Evolutionary conservation across 2,797 vertebrate genomes (phyloP).

Genomic region (Fistularia tabacaria): DNA sequence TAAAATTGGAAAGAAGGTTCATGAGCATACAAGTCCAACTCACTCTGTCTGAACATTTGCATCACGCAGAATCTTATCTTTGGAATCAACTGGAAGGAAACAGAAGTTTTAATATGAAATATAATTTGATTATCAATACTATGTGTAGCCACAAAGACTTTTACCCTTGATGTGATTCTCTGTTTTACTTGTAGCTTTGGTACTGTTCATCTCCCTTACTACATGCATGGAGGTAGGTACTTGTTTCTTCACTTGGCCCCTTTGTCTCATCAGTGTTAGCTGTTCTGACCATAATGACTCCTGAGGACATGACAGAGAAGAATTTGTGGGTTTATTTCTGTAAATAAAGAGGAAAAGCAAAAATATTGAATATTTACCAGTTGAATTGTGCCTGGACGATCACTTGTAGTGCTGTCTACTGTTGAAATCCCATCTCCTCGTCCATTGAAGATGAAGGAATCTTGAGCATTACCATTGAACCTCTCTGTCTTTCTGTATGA

Average conservation of each 20-base stretch:
- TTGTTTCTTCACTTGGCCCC: constrained; percentile 21
- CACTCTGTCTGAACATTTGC: constrained; percentile 70
- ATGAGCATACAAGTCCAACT: constrained; percentile 35
- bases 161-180: constrained; percentile 30
- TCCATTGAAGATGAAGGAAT: constrained; percentile 38
- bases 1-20: background rate
- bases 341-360: background rate
- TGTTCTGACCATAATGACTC: constrained; percentile 50
- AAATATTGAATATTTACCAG: constrained; percentile 54
- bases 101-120: background rate
- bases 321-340: background rate
- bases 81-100: background rate
- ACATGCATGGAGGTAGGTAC: constrained; percentile 18
- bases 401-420: constrained; percentile 33
- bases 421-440: constrained; percentile 30
- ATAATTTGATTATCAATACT: background rate
- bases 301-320: constrained; percentile 31
- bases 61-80: constrained; percentile 49
- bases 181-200: constrained; percentile 19
- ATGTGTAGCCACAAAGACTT: background rate
- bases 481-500: constrained; percentile 25
- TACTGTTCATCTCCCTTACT: constrained; percentile 19
- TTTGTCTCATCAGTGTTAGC: constrained; percentile 20
- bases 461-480: constrained; percentile 10
- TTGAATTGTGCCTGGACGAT: constrained; percentile 44